A percentile compares a stretch with the other conserved stretches of the same genome.
phyloP scores from a whole-genome alignment of 2,888 invertebrate genomes.

The Glyphotaelius pellucidus region DNA sequence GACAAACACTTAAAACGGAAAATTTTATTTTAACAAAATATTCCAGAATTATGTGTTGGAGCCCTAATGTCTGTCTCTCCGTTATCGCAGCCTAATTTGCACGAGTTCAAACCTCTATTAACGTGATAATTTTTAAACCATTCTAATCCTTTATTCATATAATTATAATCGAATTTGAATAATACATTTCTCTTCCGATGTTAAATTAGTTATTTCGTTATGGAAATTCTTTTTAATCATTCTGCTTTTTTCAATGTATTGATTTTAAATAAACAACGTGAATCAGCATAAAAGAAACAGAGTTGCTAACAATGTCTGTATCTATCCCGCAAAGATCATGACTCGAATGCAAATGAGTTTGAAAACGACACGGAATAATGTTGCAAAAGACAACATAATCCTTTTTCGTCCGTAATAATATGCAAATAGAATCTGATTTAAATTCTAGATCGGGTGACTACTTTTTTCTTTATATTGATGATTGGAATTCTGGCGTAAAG shows the following conservation, averaged over 20 bases:
- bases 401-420: not conserved
- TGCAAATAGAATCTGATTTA: constrained; percentile 21
- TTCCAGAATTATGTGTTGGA: not conserved
- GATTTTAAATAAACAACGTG: not conserved
- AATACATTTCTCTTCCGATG: not conserved
- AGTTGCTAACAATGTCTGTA: not conserved
- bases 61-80: not conserved
- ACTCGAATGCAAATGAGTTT: not conserved
- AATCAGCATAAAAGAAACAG: not conserved
- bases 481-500: not conserved
- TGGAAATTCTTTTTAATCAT: not conserved
- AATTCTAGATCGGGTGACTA: not conserved
- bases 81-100: too few species aligned
- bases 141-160: not conserved
- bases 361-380: not conserved
- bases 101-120: not conserved
- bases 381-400: not conserved
- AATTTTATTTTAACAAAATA: too few species aligned
- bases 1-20: not conserved
- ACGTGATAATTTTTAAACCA: not conserved
- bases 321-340: not conserved
- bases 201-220: not conserved
- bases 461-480: not conserved
- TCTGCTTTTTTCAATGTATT: not conserved
- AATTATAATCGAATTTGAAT: not conserved